Percentiles rank a stretch among this genome's conserved stretches.
phyloP scores from a whole-genome alignment of 2,888 invertebrate genomes.

The Drosophila mettleri region DNA sequence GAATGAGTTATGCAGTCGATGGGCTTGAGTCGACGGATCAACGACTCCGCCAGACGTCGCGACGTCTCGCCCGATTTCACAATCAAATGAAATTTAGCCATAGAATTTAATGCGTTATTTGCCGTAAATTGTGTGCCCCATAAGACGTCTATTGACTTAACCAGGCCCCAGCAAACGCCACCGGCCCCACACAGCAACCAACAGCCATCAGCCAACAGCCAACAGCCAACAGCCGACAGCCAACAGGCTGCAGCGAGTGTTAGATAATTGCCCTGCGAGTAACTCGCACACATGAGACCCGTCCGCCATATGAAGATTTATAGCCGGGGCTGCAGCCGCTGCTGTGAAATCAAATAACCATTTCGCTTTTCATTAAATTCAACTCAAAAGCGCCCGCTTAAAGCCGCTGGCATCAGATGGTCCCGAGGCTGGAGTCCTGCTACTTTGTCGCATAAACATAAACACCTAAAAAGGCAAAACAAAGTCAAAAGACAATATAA shows the following conservation, averaged over 20 bases:
- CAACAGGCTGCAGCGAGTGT: slow-evolving; percentile 21
- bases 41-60: slow-evolving; percentile 36
- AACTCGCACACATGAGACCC: slow-evolving; percentile 45
- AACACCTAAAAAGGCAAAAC: slow-evolving; percentile 60
- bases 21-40: slow-evolving; percentile 38
- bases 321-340: slow-evolving; percentile 45
- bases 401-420: slow-evolving; percentile 35
- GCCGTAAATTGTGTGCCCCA: slow-evolving; percentile 60
- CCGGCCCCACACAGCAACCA: background rate
- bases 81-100: slow-evolving; percentile 79
- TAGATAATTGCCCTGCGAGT: slow-evolving; percentile 68
- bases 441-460: slow-evolving; percentile 67
- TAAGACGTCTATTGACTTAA: slow-evolving; percentile 71
- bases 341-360: slow-evolving; percentile 68
- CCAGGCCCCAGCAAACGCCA: background rate
- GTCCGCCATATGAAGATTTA: slow-evolving; percentile 70
- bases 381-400: slow-evolving; percentile 54
- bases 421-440: slow-evolving; percentile 26
- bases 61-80: slow-evolving; percentile 56
- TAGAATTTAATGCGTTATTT: slow-evolving; percentile 77
- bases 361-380: slow-evolving; percentile 75
- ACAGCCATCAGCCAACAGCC: too few relatives aligned
- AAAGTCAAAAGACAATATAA: slow-evolving; percentile 17
- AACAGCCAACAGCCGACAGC: slow-evolving; percentile 11
- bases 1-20: slow-evolving; percentile 71